Base-by-base conservation (phyloP, 1,140 invertebrate genomes). In the Thrips palmi region DNA sequence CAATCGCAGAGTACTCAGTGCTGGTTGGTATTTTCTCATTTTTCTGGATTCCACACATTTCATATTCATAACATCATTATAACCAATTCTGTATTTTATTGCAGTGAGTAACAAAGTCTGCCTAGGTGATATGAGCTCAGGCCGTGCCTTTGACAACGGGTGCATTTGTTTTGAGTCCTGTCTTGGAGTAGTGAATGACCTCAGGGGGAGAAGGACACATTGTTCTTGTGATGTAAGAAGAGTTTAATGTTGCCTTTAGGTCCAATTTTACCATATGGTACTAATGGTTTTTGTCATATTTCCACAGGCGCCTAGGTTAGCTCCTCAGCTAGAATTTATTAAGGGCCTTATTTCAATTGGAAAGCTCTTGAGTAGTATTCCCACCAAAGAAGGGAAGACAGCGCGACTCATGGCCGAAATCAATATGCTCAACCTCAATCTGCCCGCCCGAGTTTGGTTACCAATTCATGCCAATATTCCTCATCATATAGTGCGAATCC, bases 401-500 rank as follows among this genome's bases (percentile, higher is more conserved):
- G 73, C 78, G 42, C 72, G 84, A 46, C 64, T 98, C 31, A 74
- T 92, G 37, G 88, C 88, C 17, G 92, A 96, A 56, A 62, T 98
- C 37, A 83, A 80, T 44, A 72, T 85, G 46, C 62, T 99, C 27
- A 97, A 98, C 63, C 67, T 96, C 39, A 97, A 98, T 65, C 65
- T 99, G 42, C 94, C 94, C 2, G 92, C 93, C 1, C 64, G 91
- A 41, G 93, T 99, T 36, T 98, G 93, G 92, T 62, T 98, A 41
- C 94, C 94, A 11, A 67, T 97, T 24, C 68, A 78, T 49, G 67
- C 65, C 45, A 59, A 62, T 38, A 56, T 65, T 38, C 68, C 70
- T 25, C 82, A 86, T 64, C 79, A 93, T 53, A 77, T 94, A 45
- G 77, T 94, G 23, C 64, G 87, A 49, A 84, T 94, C 54, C 88